Base-by-base conservation (phyloP, 2,797 vertebrate genomes). In the Aeoliscus strigatus region DNA sequence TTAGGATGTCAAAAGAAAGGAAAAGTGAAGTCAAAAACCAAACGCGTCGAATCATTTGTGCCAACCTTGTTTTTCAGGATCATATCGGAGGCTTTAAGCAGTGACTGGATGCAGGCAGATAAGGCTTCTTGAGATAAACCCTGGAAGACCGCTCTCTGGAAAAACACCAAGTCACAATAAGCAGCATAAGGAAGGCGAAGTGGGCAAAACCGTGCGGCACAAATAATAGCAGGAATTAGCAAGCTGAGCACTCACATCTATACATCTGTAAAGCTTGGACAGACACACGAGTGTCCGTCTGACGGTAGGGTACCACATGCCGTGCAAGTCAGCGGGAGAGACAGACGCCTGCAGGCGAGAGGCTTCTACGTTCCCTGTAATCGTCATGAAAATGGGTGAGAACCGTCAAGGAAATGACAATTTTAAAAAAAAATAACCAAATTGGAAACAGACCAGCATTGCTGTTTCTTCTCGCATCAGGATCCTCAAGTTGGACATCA, bases 221-320 rank as follows among this genome's bases (percentile, higher is more conserved):
- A 37, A 5, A 33, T 36, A n/a, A n/a, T 26, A 4, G 25, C 18
- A 35, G 9, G 30, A 49, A 37, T 42, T 11, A 41, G 17, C 5
- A 13, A 23, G 12, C 1, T 2, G 18, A 61, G 27, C 12, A 85
- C 94, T 66, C 88, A 99, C 96, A 17, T 99, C 96, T 81, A 97
- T 97, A 70, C 96, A 99, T 87, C 96, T 90, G 86, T 99, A 98
- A 39, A 99, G 90, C 64, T 98, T 99, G 76, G 96, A 99, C 70
- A 99, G 90, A 68, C 96, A 99, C 31, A 99, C 93, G 30, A 99
- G 86, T 0, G 96, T 97, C 57, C 96, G 90, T 55, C 94, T 89
- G 62, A 98, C 96, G 2, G 96, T 99, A 1, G 96, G 96, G 72
- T 98, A 99, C 96, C 96, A 99, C 96, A 99, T 99, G 63, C 95